Evolutionary conservation across 2,888 invertebrate species (phyloP).

Genomic region (Nomada fucata): DNA sequence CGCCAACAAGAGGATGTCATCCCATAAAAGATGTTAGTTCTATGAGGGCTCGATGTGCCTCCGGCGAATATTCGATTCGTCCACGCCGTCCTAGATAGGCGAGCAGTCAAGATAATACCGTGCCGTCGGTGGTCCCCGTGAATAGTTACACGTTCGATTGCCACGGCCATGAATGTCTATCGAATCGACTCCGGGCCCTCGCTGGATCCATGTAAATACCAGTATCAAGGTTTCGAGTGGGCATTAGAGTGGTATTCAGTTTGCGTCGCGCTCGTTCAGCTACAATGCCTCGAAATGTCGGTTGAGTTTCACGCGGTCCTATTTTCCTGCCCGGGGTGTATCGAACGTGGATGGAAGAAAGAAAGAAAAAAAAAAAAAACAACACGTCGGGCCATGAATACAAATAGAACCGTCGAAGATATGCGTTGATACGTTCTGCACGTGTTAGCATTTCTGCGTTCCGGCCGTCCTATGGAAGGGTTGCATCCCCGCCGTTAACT

Average conservation of each 20-base stretch:
- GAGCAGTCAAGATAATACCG: conserved; percentile 56
- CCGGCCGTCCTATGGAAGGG: conserved; percentile 12
- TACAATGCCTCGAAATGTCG: conserved; percentile 73
- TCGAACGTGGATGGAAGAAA: conserved; percentile 52
- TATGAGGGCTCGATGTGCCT: conserved; percentile 14
- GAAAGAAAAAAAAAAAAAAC: conserved; percentile 50
- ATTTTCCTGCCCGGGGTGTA: conserved; percentile 53
- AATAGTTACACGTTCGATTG: conserved; percentile 72
- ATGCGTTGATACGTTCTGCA: conserved; percentile 36
- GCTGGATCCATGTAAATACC: conserved; percentile 66
- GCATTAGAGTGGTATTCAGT: conserved; percentile 73
- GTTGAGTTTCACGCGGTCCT: conserved; percentile 66
- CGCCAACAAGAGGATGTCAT: too few relatives aligned
- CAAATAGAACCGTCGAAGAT: conserved; percentile 53
- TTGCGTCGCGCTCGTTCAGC: conserved; percentile 67
- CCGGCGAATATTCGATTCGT: conserved; percentile 30
- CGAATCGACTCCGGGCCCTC: conserved; percentile 66
- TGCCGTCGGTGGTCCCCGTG: conserved; percentile 59
- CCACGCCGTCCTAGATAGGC: conserved; percentile 8
- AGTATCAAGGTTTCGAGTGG: conserved; percentile 70
- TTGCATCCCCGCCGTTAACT: neutral
- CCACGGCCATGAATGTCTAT: conserved; percentile 74
- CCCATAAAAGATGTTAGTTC: neutral
- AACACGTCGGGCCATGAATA: conserved; percentile 47
- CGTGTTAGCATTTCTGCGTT: conserved; percentile 15